Evolutionary conservation across 1,140 invertebrate genomes (phyloP).

Genomic region (Notospermus geniculatus): DNA sequence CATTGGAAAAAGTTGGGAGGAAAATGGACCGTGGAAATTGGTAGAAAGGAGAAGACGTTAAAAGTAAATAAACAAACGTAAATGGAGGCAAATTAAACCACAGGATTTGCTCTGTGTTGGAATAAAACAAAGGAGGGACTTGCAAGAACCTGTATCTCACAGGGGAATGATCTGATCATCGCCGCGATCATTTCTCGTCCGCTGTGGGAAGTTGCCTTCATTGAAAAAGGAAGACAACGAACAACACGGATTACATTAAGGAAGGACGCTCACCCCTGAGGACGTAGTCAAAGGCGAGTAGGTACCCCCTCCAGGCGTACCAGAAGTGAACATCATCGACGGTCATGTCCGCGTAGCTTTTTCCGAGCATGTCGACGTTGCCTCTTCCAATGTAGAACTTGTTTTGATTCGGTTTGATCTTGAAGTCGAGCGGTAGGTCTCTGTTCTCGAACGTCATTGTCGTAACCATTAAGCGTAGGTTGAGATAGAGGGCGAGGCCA

Average conservation of each 20-base stretch:
- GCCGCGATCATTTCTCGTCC: neutral
- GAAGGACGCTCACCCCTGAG: conserved; percentile 20
- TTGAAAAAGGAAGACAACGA: neutral
- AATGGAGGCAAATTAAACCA: too few species aligned
- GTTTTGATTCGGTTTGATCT: neutral
- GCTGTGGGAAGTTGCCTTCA: neutral
- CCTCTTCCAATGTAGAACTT: conserved; percentile 38
- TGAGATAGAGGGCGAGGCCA: conserved; percentile 46
- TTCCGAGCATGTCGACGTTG: conserved; percentile 32
- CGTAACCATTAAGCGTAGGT: conserved; percentile 30
- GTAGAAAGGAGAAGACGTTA: too few species aligned
- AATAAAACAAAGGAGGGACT: too few species aligned
- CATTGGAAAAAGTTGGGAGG: neutral
- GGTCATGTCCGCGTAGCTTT: conserved; percentile 32
- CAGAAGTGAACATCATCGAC: conserved; percentile 51
- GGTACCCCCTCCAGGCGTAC: conserved; percentile 37
- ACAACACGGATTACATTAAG: too few species aligned
- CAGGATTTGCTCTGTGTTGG: too few species aligned
- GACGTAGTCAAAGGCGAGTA: conserved; percentile 21
- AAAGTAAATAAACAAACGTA: too few species aligned
- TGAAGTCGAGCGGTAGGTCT: neutral
- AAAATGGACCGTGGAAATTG: neutral
- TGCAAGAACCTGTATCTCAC: too few species aligned
- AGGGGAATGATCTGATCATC: neutral
- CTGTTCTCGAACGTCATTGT: conserved; percentile 18